These are phyloP conservation scores for Agrotis clavis DNA, from an alignment of 2,888 invertebrate species.

Conservation along the genomic window DNA sequence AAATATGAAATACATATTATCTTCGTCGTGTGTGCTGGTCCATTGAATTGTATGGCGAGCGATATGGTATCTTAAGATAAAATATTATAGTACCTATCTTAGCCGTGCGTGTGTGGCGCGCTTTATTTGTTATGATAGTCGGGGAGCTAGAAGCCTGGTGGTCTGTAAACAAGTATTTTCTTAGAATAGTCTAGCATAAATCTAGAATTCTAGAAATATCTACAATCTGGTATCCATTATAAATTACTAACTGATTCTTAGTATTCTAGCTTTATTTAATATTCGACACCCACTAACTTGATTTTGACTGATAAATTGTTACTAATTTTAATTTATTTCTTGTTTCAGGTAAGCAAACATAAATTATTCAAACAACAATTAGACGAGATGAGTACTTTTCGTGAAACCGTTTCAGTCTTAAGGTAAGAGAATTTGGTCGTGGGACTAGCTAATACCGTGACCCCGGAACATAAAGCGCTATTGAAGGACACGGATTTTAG, in stretches of 20 bases:
- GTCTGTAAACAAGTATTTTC: not conserved
- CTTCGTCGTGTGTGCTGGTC: too few relatives aligned
- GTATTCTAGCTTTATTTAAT: not conserved
- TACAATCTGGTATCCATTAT: too few relatives aligned
- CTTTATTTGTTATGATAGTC: constrained; percentile 18
- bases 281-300: too few relatives aligned
- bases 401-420: not conserved
- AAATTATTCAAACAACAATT: not conserved
- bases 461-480: too few relatives aligned
- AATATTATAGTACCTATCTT: too few relatives aligned
- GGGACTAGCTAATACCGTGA: too few relatives aligned
- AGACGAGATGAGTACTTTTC: not conserved
- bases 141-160: not conserved
- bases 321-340: constrained; percentile 38
- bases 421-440: not conserved
- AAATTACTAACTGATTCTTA: not conserved
- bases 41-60: too few relatives aligned
- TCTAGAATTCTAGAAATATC: too few relatives aligned
- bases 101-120: too few relatives aligned
- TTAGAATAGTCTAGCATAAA: not conserved
- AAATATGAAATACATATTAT: too few relatives aligned
- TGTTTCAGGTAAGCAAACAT: constrained; percentile 79
- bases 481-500: too few relatives aligned
- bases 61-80: too few relatives aligned
- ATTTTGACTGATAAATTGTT: not conserved